A percentile compares a stretch with the other conserved stretches of the same genome.
phyloP scores from a whole-genome alignment of 2,888 invertebrate genomes.

The Podabrus alpinus region DNA sequence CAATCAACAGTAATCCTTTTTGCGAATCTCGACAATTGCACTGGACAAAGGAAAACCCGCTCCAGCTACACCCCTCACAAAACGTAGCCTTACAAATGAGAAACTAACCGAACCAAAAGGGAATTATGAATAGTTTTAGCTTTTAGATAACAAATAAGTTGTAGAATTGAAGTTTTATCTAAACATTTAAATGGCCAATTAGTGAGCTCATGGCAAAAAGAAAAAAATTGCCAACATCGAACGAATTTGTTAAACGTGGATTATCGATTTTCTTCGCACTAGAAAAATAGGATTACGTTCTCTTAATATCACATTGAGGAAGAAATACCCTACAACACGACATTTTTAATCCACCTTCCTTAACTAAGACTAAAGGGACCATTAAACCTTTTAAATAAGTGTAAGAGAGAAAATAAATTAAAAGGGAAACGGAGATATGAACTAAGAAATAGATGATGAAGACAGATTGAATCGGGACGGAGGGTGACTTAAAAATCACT shows the following conservation, averaged over 20 bases:
- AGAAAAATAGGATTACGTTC: neutral
- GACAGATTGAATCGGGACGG: slow-evolving; percentile 17
- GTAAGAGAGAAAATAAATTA: slow-evolving; percentile 21
- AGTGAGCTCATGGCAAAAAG: neutral
- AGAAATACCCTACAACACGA: slow-evolving; percentile 13
- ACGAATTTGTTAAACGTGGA: neutral
- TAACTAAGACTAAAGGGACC: slow-evolving; percentile 14
- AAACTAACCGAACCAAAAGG: neutral
- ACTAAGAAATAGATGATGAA: slow-evolving; percentile 23
- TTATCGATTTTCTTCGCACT: neutral
- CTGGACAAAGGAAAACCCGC: slow-evolving; percentile 23
- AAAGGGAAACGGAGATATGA: slow-evolving; percentile 12
- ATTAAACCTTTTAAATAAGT: slow-evolving; percentile 9
- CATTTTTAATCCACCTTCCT: slow-evolving; percentile 22
- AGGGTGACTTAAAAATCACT: slow-evolving; percentile 27
- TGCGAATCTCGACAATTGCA: slow-evolving; percentile 24
- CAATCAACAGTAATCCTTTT: slow-evolving; percentile 29
- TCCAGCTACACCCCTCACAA: slow-evolving; percentile 7
- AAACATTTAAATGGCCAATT: neutral
- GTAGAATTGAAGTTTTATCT: neutral
- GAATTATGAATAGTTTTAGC: slow-evolving; percentile 2
- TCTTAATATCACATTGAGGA: neutral
- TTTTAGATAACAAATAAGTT: neutral
- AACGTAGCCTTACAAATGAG: slow-evolving; percentile 11
- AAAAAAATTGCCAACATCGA: neutral